phyloP scores from a whole-genome alignment of 2,797 vertebrate genomes.

The Rallus crepitans region DNA sequence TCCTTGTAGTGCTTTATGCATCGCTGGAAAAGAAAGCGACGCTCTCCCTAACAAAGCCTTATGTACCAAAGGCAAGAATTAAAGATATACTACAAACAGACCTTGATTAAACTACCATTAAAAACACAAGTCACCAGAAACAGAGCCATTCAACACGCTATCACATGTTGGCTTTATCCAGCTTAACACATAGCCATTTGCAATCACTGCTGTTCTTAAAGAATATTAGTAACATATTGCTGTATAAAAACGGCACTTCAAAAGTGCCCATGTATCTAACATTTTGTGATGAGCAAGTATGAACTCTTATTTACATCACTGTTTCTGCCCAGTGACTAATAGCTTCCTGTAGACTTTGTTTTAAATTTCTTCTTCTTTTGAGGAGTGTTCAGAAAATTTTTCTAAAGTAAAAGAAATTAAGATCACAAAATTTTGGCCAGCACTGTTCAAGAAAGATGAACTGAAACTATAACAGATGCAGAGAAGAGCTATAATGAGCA shows the following conservation, averaged over 20 bases:
- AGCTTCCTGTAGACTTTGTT: background rate
- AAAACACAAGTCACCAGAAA: background rate
- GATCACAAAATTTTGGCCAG: background rate
- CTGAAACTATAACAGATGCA: constrained; percentile 13
- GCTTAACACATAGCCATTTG: background rate
- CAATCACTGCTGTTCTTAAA: background rate
- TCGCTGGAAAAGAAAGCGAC: background rate
- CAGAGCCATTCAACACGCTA: background rate
- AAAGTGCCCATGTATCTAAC: background rate
- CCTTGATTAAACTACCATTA: background rate
- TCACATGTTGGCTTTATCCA: background rate
- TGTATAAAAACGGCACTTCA: background rate
- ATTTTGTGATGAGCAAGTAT: background rate
- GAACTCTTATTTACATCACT: background rate
- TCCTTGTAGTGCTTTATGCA: background rate
- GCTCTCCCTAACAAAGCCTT: background rate
- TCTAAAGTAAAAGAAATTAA: background rate
- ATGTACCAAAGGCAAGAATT: background rate
- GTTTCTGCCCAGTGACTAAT: background rate
- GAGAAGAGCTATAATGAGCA: background rate
- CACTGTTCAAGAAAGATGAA: background rate
- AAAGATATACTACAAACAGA: background rate
- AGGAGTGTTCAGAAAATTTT: background rate
- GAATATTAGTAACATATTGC: background rate
- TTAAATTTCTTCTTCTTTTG: background rate